A percentile compares a stretch with the other conserved stretches of the same genome.
These are phyloP conservation scores for Venusia cambrica DNA, from an alignment of 2,888 invertebrate species.

Conservation along the genomic window DNA sequence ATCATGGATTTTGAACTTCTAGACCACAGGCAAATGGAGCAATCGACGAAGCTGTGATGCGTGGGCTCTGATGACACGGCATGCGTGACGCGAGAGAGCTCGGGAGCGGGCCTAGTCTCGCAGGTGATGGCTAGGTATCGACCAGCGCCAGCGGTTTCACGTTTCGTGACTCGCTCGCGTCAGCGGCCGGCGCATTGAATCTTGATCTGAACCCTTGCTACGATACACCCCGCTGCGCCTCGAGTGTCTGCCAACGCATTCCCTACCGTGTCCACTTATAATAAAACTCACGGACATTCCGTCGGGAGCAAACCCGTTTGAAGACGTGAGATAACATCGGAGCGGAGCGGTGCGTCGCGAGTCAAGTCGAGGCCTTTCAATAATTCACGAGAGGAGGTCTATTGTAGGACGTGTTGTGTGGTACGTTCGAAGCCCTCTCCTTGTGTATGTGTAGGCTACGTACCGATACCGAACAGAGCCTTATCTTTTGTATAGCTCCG, in stretches of 20 bases:
- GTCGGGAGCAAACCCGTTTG: slow-evolving; percentile 25
- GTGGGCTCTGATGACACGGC: slow-evolving; percentile 20
- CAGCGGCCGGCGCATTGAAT: slow-evolving; percentile 58
- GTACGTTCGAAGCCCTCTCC: slow-evolving; percentile 42
- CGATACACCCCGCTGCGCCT: slow-evolving; percentile 26
- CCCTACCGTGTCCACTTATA: slow-evolving; percentile 29
- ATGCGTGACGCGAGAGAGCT: slow-evolving; percentile 18
- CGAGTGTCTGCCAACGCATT: slow-evolving; percentile 23
- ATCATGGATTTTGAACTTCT: slow-evolving; percentile 10
- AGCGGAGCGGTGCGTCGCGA: slow-evolving; percentile 46
- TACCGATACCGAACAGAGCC: too few relatives aligned
- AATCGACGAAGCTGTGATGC: slow-evolving; percentile 15
- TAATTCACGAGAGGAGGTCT: slow-evolving; percentile 59
- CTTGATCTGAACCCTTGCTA: slow-evolving; percentile 49
- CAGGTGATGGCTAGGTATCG: slow-evolving; percentile 27
- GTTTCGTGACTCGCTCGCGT: slow-evolving; percentile 61
- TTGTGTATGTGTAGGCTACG: slow-evolving; percentile 34
- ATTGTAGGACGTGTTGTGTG: slow-evolving; percentile 46
- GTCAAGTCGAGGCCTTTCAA: slow-evolving; percentile 52
- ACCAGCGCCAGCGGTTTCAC: slow-evolving; percentile 40
- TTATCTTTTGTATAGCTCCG: slow-evolving; percentile 36
- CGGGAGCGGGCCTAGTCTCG: slow-evolving; percentile 17
- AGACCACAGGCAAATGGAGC: slow-evolving; percentile 8
- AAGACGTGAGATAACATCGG: slow-evolving; percentile 46
- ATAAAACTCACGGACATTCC: slow-evolving; percentile 16